Evolutionary conservation across 2,888 invertebrate genomes (phyloP), one percentile per base, ranked within the genome.

Genomic region (Drosophila barbarae): DNA sequence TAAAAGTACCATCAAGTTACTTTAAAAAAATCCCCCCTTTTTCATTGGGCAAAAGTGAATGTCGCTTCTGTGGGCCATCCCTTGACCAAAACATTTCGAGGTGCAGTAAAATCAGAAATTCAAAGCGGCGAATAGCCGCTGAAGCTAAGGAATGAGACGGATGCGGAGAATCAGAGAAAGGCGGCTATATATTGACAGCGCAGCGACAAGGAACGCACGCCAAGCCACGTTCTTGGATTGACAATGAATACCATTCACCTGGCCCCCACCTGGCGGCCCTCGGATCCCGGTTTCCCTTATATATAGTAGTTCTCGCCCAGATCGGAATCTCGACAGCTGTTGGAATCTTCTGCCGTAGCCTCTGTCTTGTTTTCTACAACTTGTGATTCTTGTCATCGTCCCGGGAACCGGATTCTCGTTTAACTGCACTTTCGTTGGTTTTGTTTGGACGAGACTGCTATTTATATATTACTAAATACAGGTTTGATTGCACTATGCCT

Each of bases 381-480:
- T 71, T 57, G 44, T 71, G 53, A 69, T 69, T 69, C 63, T 52
- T 44, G 42, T 38, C 44, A 53, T 26, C 42, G 49, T 26, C 44
- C 50, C 47, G 44, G 50, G 70, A 79, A 79, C 79, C 79, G 79
- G 79, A 79, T 79, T 72, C 74, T 38, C 64, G 53, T 72, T 84
- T 76, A 84, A 84, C 79, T 84, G 79, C 79, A 79, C 72, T 81
- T 69, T 70, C 69, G 59, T 44, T 49, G 55, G 51, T 63, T 72
- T 82, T 67, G 35, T 61, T 56, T 26, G 58, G 21, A 32, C 47
- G 60, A 5, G 21, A 49, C 41, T 21, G 44, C 42, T 54, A 50
- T 54, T 66, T 50, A 47, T 47, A 32, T 47, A 61, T 56, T 26
- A 26, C 42, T 53, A 51, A 56, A 65, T 67, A 76, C 82, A 74